phyloP scores from a whole-genome alignment of 2,888 invertebrate species.

The Blastobasis lacticolella region DNA sequence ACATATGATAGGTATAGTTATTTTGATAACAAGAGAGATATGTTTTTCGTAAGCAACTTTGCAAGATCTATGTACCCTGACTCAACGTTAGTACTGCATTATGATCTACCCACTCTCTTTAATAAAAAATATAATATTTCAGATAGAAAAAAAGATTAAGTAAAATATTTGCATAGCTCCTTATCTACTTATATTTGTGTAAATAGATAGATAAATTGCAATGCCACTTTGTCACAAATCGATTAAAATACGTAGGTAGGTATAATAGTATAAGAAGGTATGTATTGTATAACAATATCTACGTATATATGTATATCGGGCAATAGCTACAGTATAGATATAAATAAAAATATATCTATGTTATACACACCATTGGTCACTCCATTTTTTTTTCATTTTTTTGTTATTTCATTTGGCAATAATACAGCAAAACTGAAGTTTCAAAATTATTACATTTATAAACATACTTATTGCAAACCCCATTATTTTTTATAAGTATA shows the following conservation, averaged over 20 bases:
- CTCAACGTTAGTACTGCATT: too few species aligned
- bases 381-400: slow-evolving; percentile 6
- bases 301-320: slow-evolving; percentile 26
- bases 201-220: too few species aligned
- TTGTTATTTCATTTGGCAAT: slow-evolving; percentile 3
- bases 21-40: too few species aligned
- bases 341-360: slow-evolving; percentile 7
- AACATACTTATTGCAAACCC: slow-evolving; percentile 17
- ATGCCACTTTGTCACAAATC: too few species aligned
- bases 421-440: slow-evolving; percentile 12
- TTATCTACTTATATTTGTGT: too few species aligned
- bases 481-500: slow-evolving; percentile 4
- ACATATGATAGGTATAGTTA: too few species aligned
- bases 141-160: too few species aligned
- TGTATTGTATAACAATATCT: slow-evolving; percentile 28
- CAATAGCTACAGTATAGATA: slow-evolving; percentile 41
- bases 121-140: too few species aligned
- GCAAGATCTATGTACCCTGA: too few species aligned
- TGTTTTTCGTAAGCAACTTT: too few species aligned
- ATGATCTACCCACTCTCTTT: too few species aligned
- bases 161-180: too few species aligned
- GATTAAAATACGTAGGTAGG: slow-evolving; percentile 10
- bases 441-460: slow-evolving; percentile 11
- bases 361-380: slow-evolving; percentile 14
- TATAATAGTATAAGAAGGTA: slow-evolving; percentile 21